Evolutionary conservation across 1,140 invertebrate genomes (phyloP).

Genomic region (Pseudomyrmex concolor): DNA sequence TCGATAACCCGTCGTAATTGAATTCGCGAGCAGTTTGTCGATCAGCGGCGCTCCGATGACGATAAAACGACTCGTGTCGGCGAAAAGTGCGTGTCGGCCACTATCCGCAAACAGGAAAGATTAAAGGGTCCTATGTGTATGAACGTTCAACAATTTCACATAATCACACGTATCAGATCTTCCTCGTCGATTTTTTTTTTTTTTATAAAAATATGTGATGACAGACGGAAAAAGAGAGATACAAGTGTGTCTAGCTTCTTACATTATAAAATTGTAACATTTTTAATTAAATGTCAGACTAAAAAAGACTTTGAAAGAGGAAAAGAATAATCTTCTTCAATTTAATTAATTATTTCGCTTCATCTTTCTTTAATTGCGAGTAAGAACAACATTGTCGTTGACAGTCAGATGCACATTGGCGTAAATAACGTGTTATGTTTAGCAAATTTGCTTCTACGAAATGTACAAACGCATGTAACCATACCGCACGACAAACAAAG

Average conservation of each 20-base stretch:
- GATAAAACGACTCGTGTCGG: slow-evolving; percentile 29
- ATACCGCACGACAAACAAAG: background rate
- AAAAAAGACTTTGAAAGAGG: background rate
- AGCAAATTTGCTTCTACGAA: background rate
- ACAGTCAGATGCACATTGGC: background rate
- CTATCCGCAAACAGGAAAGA: slow-evolving; percentile 13
- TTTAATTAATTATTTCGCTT: slow-evolving; percentile 16
- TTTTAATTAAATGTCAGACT: slow-evolving; percentile 10
- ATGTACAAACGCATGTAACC: background rate
- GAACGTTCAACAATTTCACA: slow-evolving; percentile 52
- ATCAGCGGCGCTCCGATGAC: slow-evolving; percentile 56
- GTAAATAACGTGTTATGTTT: background rate
- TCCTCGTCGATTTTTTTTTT: slow-evolving; percentile 44
- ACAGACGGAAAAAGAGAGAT: slow-evolving; percentile 1
- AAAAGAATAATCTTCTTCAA: background rate
- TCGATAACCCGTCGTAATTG: slow-evolving; percentile 73
- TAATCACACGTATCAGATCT: slow-evolving; percentile 55
- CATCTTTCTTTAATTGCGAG: background rate
- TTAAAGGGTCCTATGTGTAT: slow-evolving; percentile 30
- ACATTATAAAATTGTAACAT: background rate
- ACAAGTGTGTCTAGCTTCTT: slow-evolving; percentile 1
- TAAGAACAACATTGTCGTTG: background rate
- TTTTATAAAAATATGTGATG: slow-evolving; percentile 25
- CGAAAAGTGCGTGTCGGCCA: slow-evolving; percentile 57
- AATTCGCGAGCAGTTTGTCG: slow-evolving; percentile 73